Evolutionary conservation across 2,888 invertebrate species (phyloP), one percentile per base, ranked within the genome.

Genomic region (Conus canariensis): DNA sequence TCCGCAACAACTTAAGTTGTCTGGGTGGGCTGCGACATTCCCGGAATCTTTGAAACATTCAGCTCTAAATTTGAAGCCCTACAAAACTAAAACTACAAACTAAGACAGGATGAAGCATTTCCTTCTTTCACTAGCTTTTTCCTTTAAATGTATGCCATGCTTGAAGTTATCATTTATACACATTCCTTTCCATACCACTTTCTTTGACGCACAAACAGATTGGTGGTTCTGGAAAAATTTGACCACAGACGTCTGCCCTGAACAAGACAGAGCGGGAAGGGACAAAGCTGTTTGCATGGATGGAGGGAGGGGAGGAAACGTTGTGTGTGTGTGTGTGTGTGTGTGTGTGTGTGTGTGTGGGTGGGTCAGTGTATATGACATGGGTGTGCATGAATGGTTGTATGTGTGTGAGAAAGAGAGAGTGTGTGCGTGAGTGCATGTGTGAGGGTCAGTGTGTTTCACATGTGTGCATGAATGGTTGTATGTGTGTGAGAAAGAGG

Each of bases 221-320:
- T 91, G 67, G 91, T 91, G 25, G 74, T 91, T n/a, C 77, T 90
- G 30, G 91, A 91, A 74, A 91, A 91, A 67, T 91, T 91, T 90
- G 91, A 91, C 80, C 91, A 91, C 88, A 88, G 90, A 83, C 89
- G 90, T 64, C 60, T 90, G 45, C 87, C 74, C 12, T 90, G 83
- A 89, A 70, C 77, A 74, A n/a, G 74, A 16, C 7, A 64, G 10
- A 45, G 4, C 2, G 45, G 45, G 45, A 45, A 45, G 45, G 45
- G 45, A 45, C 45, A 45, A 45, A 45, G 45, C 12, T 64, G 64
- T 64, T 64, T 64, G 64, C 16, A 3, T 64, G 64, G 64, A 64
- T 16, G 64, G 60, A 74, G 74, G 25, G 74, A 74, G n/a, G 25
- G 74, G n/a, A 3, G 3, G 45, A 3, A 45, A 45, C 1, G 1